Base-by-base conservation (phyloP, 2,113 vertebrate genomes). In the Gavia stellata region DNA sequence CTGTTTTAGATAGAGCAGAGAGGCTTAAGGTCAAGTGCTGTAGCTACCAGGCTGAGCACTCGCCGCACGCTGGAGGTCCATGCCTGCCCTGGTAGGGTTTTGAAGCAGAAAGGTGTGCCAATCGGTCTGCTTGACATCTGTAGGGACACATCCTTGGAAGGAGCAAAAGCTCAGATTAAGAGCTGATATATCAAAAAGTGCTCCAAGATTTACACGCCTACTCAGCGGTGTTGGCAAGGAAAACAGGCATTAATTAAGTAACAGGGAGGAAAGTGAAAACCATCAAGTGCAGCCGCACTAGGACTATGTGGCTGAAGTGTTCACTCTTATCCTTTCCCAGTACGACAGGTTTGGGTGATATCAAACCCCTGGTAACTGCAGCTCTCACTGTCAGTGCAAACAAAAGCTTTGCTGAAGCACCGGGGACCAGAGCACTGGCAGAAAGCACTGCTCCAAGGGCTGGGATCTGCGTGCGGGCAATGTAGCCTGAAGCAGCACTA, bases 41-140 rank as follows among this genome's bases (percentile, higher is more conserved):
- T 15, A 52, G 33, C 47, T 74, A 5, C 33, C 3, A 2, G 10
- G 38, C 19, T 1, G 4, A 66, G 85, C 28, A 38, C 33, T 40
- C 0, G 1, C 50, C 4, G 15, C 33, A 23, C 7, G 5, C 62
- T 55, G 74, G 50, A 45, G 36, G 38, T 20, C 50, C 0, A 1
- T 45, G 34, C 56, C 75, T 75, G 75, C 25, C 63, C 63, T 47
- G 10, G 36, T 10, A 33, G 44, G 29, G 29, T 40, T 75, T 42
- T 53, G 56, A 34, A 34, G 33, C 17, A 62, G 31, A 61, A 73
- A 47, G 24, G 23, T 34, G 61, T 67, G 25, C 74, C 74, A 74
- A 74, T 58, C 65, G 42, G 42, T 45, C 61, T 88, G 58, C 50
- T 68, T 58, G 74, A 53, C 45, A 36, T 21, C 45, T 65, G 36